These are phyloP conservation scores for Heliconius congener DNA, from an alignment of 1,140 invertebrate genomes.

Conservation along the genomic window DNA sequence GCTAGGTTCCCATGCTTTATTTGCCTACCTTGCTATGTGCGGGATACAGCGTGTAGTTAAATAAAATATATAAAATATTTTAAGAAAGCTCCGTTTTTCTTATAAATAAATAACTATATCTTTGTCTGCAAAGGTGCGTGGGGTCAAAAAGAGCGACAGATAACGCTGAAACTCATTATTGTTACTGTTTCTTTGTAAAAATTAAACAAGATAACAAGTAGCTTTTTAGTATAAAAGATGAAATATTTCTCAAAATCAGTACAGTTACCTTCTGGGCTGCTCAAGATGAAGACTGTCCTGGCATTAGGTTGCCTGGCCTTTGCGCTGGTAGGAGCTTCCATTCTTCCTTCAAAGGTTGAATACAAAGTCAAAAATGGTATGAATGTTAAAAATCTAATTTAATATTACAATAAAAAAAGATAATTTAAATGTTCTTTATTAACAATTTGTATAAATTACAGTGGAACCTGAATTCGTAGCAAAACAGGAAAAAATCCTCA, in stretches of 20 bases:
- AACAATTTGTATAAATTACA: conserved; percentile 31
- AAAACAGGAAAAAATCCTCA: conserved; percentile 61
- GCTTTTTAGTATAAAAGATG: conserved; percentile 45
- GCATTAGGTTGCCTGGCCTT: conserved; percentile 51
- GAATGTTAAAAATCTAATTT: neutral
- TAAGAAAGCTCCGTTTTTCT: too few relatives aligned
- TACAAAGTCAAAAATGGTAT: conserved; percentile 55
- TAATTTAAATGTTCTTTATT: neutral
- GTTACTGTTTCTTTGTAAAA: conserved; percentile 30
- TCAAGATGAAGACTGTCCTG: conserved; percentile 66
- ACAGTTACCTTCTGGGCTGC: conserved; percentile 55
- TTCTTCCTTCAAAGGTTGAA: conserved; percentile 40
- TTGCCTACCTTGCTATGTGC: too few relatives aligned
- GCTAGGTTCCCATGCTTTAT: too few relatives aligned
- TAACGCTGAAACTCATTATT: conserved; percentile 33
- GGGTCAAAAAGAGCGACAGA: conserved; percentile 25
- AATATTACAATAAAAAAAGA: neutral
- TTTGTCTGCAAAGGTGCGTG: neutral
- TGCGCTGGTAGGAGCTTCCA: conserved; percentile 50
- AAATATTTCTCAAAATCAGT: conserved; percentile 6
- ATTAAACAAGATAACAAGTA: conserved; percentile 36
- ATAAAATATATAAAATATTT: too few relatives aligned
- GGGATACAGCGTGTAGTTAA: too few relatives aligned
- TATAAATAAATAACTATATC: too few relatives aligned
- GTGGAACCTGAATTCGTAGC: conserved; percentile 49